phyloP scores from a whole-genome alignment of 2,888 invertebrate species.

The Schrankia costaestrigalis region DNA sequence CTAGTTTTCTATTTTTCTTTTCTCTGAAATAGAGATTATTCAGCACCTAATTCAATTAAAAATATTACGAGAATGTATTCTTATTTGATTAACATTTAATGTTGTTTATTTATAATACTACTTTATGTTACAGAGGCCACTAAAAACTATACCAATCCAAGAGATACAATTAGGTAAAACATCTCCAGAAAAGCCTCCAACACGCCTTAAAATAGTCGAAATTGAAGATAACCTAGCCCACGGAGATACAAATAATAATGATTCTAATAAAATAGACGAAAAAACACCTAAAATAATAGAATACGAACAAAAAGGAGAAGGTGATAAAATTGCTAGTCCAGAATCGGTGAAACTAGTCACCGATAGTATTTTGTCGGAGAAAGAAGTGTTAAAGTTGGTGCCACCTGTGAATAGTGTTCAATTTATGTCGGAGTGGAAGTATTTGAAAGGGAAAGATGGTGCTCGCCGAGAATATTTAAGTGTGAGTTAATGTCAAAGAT shows the following conservation, averaged over 20 bases:
- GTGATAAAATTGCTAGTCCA: conserved; percentile 32
- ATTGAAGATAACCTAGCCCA: conserved; percentile 39
- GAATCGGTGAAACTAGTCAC: conserved; percentile 50
- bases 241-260: conserved; percentile 54
- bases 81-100: neutral
- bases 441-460: conserved; percentile 66
- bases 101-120: neutral
- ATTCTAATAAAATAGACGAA: conserved; percentile 32
- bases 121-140: conserved; percentile 68
- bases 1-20: too few relatives aligned
- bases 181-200: conserved; percentile 46
- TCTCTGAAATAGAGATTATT: too few relatives aligned
- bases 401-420: conserved; percentile 83
- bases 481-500: too few relatives aligned
- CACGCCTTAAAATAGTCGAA: conserved; percentile 54
- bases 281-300: conserved; percentile 5
- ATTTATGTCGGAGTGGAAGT: conserved; percentile 83
- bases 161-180: conserved; percentile 62
- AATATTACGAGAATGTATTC: too few relatives aligned
- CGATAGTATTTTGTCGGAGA: conserved; percentile 38
- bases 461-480: conserved; percentile 82
- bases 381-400: conserved; percentile 36
- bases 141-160: conserved; percentile 75
- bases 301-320: conserved; percentile 11
- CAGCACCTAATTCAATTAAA: too few relatives aligned